Percentiles rank a stretch among this genome's conserved stretches.
These are phyloP conservation scores for Falco novaeseelandiae DNA, from an alignment of 2,797 vertebrate species.

Conservation along the genomic window DNA sequence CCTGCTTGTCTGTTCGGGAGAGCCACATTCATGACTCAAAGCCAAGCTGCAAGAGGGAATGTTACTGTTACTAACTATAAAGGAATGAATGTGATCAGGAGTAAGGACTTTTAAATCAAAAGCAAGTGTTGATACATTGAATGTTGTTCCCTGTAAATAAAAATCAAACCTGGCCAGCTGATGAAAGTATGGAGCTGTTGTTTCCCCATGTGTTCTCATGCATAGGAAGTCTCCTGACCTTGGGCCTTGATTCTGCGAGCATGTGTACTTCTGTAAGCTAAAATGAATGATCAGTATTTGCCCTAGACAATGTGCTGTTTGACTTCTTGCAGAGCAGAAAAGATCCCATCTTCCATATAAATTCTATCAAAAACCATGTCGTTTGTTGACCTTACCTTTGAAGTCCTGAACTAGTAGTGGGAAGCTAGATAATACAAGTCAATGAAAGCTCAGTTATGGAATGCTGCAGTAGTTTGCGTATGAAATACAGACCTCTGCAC, in stretches of 20 bases:
- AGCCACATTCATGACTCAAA: conserved; percentile 44
- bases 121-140: conserved; percentile 61
- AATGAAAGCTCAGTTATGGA: not conserved
- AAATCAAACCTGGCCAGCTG: conserved; percentile 42
- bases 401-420: not conserved
- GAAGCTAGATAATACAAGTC: not conserved
- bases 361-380: not conserved
- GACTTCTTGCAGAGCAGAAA: conserved; percentile 5
- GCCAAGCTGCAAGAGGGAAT: conserved; percentile 52
- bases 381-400: not conserved
- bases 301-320: conserved; percentile 19
- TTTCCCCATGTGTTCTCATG: conserved; percentile 14
- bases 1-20: conserved; percentile 68
- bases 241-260: not conserved
- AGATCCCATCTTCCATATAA: not conserved
- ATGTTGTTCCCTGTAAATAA: not conserved
- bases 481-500: not conserved
- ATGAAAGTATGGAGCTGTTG: not conserved
- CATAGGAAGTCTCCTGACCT: conserved; percentile 44
- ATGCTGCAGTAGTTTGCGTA: not conserved
- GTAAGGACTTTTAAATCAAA: not conserved
- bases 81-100: conserved; percentile 40
- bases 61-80: conserved; percentile 5
- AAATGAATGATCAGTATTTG: not conserved
- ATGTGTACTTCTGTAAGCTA: not conserved